Percentiles rank a stretch among this genome's conserved stretches.
Conservation (phyloP, 2,113 vertebrate species). For the Petromus typicus region DNA sequence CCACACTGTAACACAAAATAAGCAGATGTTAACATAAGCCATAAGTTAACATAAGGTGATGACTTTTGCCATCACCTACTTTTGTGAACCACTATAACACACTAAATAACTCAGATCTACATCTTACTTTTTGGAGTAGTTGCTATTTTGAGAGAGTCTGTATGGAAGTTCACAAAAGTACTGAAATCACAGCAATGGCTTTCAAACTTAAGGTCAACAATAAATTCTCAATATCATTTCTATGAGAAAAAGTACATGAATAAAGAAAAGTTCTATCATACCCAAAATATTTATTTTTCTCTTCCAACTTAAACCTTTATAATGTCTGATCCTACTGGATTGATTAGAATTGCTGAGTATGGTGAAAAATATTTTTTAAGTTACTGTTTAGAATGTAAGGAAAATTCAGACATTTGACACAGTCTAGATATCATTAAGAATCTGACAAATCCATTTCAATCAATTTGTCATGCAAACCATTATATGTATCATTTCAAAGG, state of each 20-base stretch:
- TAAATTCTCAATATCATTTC: constrained; percentile 12
- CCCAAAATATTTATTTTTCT: constrained; percentile 4
- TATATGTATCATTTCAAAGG: not conserved
- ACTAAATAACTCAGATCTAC: not conserved
- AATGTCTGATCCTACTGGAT: not conserved
- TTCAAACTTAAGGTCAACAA: constrained; percentile 28
- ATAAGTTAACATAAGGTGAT: not conserved
- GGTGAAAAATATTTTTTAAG: not conserved
- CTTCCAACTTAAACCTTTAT: constrained; percentile 30
- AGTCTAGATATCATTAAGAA: not conserved
- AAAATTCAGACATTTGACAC: constrained; percentile 42
- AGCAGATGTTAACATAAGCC: not conserved
- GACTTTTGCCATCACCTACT: not conserved
- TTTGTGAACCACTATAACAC: not conserved
- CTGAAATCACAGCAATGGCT: not conserved
- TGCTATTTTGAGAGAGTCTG: constrained; percentile 27
- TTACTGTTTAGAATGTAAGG: constrained; percentile 34
- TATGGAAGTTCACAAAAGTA: not conserved
- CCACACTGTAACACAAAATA: not conserved
- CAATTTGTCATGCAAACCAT: constrained; percentile 43
- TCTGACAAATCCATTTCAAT: constrained; percentile 53
- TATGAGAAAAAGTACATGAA: not conserved
- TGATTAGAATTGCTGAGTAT: constrained; percentile 33
- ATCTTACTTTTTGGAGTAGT: not conserved
- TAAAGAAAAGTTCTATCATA: not conserved